These are phyloP conservation scores for Xylota sylvarum DNA, from an alignment of 2,888 invertebrate species.

Conservation along the genomic window DNA sequence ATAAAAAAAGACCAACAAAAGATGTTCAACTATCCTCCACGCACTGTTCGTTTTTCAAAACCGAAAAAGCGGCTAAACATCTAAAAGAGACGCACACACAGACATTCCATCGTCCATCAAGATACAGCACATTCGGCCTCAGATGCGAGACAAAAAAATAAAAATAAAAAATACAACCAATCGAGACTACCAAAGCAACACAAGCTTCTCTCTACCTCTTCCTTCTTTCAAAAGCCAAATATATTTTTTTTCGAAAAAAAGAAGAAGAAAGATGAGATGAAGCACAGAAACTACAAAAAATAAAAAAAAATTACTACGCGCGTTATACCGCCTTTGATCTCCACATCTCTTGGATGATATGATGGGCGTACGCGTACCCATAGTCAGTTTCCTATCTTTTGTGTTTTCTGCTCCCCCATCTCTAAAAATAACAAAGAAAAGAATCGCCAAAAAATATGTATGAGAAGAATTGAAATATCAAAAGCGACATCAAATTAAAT, in stretches of 20 bases:
- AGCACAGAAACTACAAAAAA: constrained; percentile 42
- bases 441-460: constrained; percentile 53
- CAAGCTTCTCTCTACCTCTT: constrained; percentile 18
- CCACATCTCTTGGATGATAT: constrained; percentile 33
- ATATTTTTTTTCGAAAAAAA: constrained; percentile 24
- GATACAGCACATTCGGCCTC: constrained; percentile 55
- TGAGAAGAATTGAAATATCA: constrained; percentile 57
- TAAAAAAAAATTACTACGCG: constrained; percentile 52
- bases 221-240: constrained; percentile 47
- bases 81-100: constrained; percentile 53
- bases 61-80: constrained; percentile 63
- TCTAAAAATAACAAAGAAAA: constrained; percentile 33
- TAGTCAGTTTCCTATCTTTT: background rate
- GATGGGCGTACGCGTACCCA: constrained; percentile 40
- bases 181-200: constrained; percentile 14
- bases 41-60: constrained; percentile 21
- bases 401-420: background rate
- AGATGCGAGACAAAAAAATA: constrained; percentile 24
- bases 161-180: constrained; percentile 10
- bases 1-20: constrained; percentile 8
- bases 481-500: constrained; percentile 70
- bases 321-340: constrained; percentile 74
- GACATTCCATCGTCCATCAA: constrained; percentile 61
- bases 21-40: constrained; percentile 10
- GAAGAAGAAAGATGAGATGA: constrained; percentile 22